Evolutionary conservation across 2,888 invertebrate species (phyloP), one percentile per base, ranked within the genome.

Genomic region (Tetropium fuscum): DNA sequence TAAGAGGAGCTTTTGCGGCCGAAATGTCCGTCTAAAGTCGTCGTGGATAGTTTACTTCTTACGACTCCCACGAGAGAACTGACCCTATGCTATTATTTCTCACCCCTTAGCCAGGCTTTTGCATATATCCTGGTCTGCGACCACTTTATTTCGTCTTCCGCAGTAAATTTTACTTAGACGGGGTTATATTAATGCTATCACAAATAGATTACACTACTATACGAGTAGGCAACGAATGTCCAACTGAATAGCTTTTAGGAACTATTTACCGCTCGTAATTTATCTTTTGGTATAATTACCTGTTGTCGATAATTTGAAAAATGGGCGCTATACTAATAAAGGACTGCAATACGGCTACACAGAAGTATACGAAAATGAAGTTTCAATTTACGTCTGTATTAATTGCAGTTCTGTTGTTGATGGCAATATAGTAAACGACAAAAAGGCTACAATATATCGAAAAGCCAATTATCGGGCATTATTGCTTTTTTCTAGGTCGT

Each of bases 61-160:
- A 81, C 78, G 79, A 71, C 78, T 77, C 82, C 78, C 80, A 20
- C 18, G 78, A 75, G 81, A 78, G 62, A 64, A 61, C 74, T 78
- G 78, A 78, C 80, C 80, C 81, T 73, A 77, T 58, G 74, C 81
- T 80, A 81, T 82, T 82, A 81, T 82, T 82, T 82, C 78, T 80
- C 80, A 74, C 77, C 79, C 79, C 75, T 72, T 73, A 70, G 72
- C 64, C 64, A 55, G 75, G 78, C 81, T 80, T 82, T 81, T 82
- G 82, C 82, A 82, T 82, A 82, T 79, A 81, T 81, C 81, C 80
- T 77, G 68, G 70, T 76, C 63, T 64, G 62, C 57, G 64, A 60
- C 49, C n/a, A n/a, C n/a, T 64, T 45, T 58, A 58, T 66, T 66
- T 63, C 63, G 55, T 54, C 56, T 49, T 40, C 49, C 61, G 57